Conservation (phyloP, 2,888 invertebrate species). For the Willowsia nigromaculata region DNA sequence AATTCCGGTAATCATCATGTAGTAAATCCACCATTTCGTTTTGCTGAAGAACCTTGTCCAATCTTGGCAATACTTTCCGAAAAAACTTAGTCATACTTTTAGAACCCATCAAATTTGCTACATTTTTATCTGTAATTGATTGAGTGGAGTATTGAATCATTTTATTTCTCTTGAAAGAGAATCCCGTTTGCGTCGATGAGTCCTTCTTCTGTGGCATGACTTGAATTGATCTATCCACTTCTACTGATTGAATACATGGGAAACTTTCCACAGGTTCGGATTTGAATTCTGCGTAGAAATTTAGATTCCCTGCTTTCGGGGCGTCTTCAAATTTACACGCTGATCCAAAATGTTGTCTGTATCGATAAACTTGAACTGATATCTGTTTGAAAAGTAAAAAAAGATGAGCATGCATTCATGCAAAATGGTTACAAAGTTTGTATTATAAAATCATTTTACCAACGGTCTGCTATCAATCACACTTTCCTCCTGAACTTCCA, state of each 20-base stretch:
- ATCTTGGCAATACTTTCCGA: slow-evolving; percentile 62
- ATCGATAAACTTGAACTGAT: slow-evolving; percentile 62
- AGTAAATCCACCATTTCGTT: slow-evolving; percentile 77
- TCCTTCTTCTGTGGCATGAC: slow-evolving; percentile 72
- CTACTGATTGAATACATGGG: slow-evolving; percentile 68
- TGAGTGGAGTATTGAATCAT: slow-evolving; percentile 76
- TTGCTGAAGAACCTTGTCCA: slow-evolving; percentile 75
- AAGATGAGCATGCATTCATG: background rate
- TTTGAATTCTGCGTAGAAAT: slow-evolving; percentile 65
- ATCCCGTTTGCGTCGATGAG: slow-evolving; percentile 75
- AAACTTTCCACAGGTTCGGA: slow-evolving; percentile 64
- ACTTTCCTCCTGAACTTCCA: slow-evolving; percentile 75
- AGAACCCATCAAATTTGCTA: slow-evolving; percentile 67
- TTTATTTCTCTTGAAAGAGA: slow-evolving; percentile 78
- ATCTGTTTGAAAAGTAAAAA: slow-evolving; percentile 37
- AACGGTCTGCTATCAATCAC: slow-evolving; percentile 75
- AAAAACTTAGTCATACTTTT: slow-evolving; percentile 72
- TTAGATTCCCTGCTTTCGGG: slow-evolving; percentile 54
- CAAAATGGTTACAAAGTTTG: background rate
- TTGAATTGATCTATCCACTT: slow-evolving; percentile 75
- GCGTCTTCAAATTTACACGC: slow-evolving; percentile 67
- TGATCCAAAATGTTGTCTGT: slow-evolving; percentile 63
- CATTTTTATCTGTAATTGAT: slow-evolving; percentile 65
- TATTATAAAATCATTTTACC: slow-evolving; percentile 49
- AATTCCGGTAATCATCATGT: slow-evolving; percentile 75